Conservation (phyloP, 2,113 vertebrate genomes). For the Furnarius figulus region DNA sequence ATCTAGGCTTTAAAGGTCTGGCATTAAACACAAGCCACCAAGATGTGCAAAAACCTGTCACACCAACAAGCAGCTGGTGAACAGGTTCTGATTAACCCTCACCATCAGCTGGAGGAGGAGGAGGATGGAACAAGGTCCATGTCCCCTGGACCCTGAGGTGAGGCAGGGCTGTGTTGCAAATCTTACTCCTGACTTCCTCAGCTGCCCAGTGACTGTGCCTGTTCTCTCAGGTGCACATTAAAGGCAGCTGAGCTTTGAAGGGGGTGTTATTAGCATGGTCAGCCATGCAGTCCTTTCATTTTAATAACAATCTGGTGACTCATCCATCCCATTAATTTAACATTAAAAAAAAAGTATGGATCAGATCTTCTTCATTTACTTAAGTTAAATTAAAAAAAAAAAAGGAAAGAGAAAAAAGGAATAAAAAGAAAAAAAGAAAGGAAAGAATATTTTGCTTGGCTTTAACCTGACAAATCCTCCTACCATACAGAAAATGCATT, state of each 20-base stretch:
- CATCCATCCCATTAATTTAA: slow-evolving; percentile 38
- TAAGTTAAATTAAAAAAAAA: background rate
- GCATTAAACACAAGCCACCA: background rate
- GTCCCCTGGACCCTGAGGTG: background rate
- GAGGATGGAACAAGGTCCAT: background rate
- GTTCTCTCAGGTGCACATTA: background rate
- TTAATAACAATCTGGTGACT: slow-evolving; percentile 44
- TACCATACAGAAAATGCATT: background rate
- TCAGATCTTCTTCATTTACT: slow-evolving; percentile 8
- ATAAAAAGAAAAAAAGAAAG: too few species aligned
- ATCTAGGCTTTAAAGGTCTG: background rate
- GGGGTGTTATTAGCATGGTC: background rate
- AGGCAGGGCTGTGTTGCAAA: background rate
- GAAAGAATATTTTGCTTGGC: background rate
- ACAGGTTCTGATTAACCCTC: background rate
- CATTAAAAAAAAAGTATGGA: background rate
- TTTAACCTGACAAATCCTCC: background rate
- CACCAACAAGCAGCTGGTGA: background rate
- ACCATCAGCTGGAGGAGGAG: background rate
- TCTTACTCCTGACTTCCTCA: background rate
- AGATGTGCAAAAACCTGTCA: background rate
- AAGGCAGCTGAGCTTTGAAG: background rate
- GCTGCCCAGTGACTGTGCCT: background rate
- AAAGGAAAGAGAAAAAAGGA: accelerated
- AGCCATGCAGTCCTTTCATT: slow-evolving; percentile 26